Evolutionary conservation across 2,888 invertebrate species (phyloP).

Genomic region (Drosophila meridiana): DNA sequence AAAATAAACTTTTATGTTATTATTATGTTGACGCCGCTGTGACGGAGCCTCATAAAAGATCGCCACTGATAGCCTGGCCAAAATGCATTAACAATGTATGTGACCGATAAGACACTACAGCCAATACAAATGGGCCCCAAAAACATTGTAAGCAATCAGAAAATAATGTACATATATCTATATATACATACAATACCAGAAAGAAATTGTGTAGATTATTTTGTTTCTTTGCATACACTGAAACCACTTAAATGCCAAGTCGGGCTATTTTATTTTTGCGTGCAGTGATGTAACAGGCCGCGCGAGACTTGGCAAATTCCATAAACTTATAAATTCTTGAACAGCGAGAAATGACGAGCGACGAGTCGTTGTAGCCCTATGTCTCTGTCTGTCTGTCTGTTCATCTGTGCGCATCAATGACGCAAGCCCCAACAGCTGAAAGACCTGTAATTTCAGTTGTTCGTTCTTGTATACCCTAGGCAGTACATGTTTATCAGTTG

Average conservation of each 20-base stretch:
- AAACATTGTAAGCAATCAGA: conserved; percentile 1
- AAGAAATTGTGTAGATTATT: neutral
- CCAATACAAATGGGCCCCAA: neutral
- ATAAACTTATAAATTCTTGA: neutral
- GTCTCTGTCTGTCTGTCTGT: neutral
- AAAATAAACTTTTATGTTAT: conserved; percentile 79
- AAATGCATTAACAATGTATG: conserved; percentile 41
- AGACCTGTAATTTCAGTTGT: neutral
- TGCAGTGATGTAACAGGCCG: neutral
- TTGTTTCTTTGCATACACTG: neutral
- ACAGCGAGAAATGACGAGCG: neutral
- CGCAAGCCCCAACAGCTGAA: neutral
- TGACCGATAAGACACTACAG: conserved; percentile 12
- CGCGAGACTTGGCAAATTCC: neutral
- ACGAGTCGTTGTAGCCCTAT: no score
- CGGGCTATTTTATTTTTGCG: neutral
- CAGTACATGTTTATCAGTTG: neutral
- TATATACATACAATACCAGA: neutral
- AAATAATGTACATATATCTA: neutral
- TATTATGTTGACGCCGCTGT: conserved; percentile 74
- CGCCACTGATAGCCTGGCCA: conserved; percentile 21
- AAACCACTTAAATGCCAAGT: neutral
- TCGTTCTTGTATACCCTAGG: neutral
- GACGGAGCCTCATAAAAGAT: conserved; percentile 53
- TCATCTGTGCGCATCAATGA: no score